These are phyloP conservation scores for Ophiothrix spiculata DNA, from an alignment of 35 echinoderm and acorn worm species.

Conservation along the genomic window DNA sequence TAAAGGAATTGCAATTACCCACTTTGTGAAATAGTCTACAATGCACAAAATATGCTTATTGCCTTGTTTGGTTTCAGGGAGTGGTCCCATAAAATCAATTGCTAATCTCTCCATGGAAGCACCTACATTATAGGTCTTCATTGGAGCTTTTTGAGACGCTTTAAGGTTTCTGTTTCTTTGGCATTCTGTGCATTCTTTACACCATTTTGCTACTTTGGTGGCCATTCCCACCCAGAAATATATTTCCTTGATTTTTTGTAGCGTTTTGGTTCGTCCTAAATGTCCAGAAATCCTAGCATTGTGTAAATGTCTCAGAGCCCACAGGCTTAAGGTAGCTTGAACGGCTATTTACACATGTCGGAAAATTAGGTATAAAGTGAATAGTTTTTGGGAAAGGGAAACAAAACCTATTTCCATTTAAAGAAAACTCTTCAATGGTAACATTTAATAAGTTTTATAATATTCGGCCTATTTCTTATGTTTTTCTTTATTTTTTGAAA, in stretches of 20 bases:
- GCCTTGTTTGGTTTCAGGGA: conserved; percentile 9
- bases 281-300: conserved; percentile 12
- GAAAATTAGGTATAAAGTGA: too few species aligned
- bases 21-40: conserved; percentile 63
- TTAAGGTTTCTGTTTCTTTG: not conserved
- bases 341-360: too few species aligned
- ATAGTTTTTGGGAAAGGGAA: too few species aligned
- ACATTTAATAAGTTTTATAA: too few species aligned
- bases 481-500: too few species aligned
- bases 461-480: too few species aligned
- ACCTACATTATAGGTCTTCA: conserved; percentile 33
- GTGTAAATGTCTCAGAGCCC: conserved; percentile 9
- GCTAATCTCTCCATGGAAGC: conserved; percentile 48
- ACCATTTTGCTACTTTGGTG: not conserved
- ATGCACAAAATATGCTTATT: conserved; percentile 37
- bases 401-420: too few species aligned
- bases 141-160: not conserved
- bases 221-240: conserved; percentile 21
- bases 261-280: conserved; percentile 16
- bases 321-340: too few species aligned
- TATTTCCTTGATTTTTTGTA: not conserved
- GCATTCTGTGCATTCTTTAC: conserved; percentile 12
- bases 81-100: conserved; percentile 47
- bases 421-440: too few species aligned
- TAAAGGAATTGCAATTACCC: conserved; percentile 31